Evolutionary conservation across 2,113 vertebrate genomes (phyloP), one percentile per base, ranked within the genome.

Genomic region (Addax nasomaculatus): DNA sequence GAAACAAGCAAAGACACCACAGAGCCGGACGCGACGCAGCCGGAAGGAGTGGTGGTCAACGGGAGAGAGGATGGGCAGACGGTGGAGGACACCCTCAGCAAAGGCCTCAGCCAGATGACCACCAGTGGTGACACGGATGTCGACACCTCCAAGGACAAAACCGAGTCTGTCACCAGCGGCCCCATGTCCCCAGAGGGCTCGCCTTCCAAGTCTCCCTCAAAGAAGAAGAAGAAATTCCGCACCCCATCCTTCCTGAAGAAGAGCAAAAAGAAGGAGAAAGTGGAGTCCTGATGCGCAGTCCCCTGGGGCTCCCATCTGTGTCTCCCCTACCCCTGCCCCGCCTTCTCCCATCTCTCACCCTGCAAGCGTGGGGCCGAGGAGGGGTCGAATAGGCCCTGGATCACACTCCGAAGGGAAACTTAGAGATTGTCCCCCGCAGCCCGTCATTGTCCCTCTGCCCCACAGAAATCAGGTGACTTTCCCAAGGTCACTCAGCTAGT

Each of bases 151-250:
- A 97, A 99, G 98, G 90, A 99, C 98, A 99, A 99, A 96, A 98
- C 99, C 0, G 99, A 99, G 96, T 98, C 99, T 0, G 98, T 99
- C 33, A 98, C 99, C 98, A 97, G 98, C 49, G 80, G 98, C 95
- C 96, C 99, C 1, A 98, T 99, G 97, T 99, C 99, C 70, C 99
- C 99, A 0, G 99, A 99, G 81, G 99, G 99, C 13, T 99, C 99
- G 0, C 99, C 99, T 9, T 99, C 99, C 96, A 99, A 99, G 98
- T 99, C 99, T 0, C 99, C 99, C 0, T 99, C 99, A 33, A 99
- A 99, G 99, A 99, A 99, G 99, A 99, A 99, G 96, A 99, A 99
- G 99, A 99, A 99, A 98, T 99, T 99, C 99, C 99, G 99, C 98
- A 99, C 99, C 11, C 99, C 99, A 0, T 99, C 99, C 0, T 99